Evolutionary conservation across 1,140 invertebrate genomes (phyloP), one percentile per base, ranked within the genome.

Genomic region (Scaptomyza hsui): DNA sequence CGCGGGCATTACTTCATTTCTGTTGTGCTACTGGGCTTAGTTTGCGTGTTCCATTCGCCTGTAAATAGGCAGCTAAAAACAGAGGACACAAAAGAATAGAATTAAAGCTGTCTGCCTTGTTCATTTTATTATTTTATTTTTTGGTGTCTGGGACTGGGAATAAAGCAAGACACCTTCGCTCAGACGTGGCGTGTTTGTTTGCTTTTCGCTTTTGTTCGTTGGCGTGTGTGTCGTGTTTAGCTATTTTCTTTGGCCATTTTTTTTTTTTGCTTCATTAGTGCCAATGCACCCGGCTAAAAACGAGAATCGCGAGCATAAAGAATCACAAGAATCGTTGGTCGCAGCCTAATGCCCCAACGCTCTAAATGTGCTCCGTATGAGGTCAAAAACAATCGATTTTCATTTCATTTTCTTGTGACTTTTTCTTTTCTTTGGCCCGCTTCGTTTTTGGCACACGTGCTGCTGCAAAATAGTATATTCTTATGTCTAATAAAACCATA

Each of bases 321-420:
- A 69, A 69, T 48, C 65, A 42, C 32, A 32, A 65, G 44, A 57
- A 48, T 57, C 29, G 61, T 29, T 69, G 56, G 51, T 42, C 37
- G 49, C 68, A 44, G 71, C 63, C 70, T 73, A 73, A 76, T 76
- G 70, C 73, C 70, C 32, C 70, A 59, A 42, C 70, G 79, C 47
- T 83, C 72, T 71, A 61, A 64, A 86, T 81, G 64, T 81, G 68
- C 65, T 68, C 65, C 77, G 12, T 75, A 78, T 78, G 81, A 86
- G 81, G 81, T 86, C 81, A 86, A 86, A 86, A 86, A 79, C 81
- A 86, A 86, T 86, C 81, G 81, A 86, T 86, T 86, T 85, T 85
- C 52, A 70, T 73, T 77, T 70, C 62, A 44, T 69, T 51, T 63
- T 59, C 57, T 60, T 62, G 37, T 24, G n/a, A 32, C 49, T 37